Base-by-base conservation (phyloP, 2,113 vertebrate species). In the Phylloscopus trochiloides region DNA sequence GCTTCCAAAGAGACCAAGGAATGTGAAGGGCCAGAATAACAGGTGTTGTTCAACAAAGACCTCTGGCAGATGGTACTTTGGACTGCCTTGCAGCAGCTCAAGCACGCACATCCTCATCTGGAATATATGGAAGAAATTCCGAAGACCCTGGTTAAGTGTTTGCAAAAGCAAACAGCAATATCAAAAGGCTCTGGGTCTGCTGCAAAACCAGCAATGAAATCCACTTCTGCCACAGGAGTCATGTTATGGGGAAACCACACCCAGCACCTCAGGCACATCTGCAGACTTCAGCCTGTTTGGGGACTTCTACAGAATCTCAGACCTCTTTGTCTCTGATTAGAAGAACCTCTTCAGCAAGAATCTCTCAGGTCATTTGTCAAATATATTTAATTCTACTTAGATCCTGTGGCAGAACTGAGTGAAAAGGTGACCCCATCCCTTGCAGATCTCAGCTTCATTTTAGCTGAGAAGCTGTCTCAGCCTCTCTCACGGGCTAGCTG, bases 391-490 rank as follows among this genome's bases (percentile, higher is more conserved):
- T 78, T 81, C 42, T 42, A 12, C 7, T 76, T 66, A 71, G 50
- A 58, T 42, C 8, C 17, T 22, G 12, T 66, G 58, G 31, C 36
- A 89, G 88, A 86, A 50, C 17, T 32, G 61, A 88, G 50, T 1
- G 3, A 79, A 80, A 90, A 63, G 24, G 12, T 88, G 45, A 85
- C 34, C 40, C 63, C 8, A 66, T 14, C 24, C 8, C 20, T 38
- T 58, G 26, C 36, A 76, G 22, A 74, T 38, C 57, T 88, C 42
- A 82, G 45, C 9, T 78, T 77, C 45, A 12, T 84, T 93, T 81
- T 34, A 94, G 48, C 55, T 55, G 55, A 71, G 57, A 66, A 67
- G 52, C 63, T 86, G 34, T 65, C 78, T 86, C 66, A 66, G 45
- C 22, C 51, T 90, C 16, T 77, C 28, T 86, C 68, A 24, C 4